These are phyloP conservation scores for Meleagris gallopavo DNA, from an alignment of 2,113 vertebrate species.

Conservation along the genomic window DNA sequence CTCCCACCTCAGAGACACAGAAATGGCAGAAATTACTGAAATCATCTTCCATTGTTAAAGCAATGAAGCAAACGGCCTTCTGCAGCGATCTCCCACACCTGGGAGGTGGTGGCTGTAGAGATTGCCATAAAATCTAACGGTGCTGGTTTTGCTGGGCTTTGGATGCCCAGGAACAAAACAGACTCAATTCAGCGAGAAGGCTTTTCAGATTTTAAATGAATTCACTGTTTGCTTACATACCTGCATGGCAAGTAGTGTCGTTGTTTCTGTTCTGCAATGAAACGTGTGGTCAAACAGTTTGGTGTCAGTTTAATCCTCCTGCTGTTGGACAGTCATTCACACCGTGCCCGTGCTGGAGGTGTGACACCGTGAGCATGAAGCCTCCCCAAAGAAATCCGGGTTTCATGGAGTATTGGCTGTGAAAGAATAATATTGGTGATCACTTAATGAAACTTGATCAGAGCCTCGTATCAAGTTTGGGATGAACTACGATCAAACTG, in stretches of 20 bases:
- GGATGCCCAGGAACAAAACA: background rate
- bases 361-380: background rate
- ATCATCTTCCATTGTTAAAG: background rate
- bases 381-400: conserved; percentile 11
- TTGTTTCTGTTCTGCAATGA: background rate
- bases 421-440: background rate
- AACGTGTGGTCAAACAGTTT: background rate
- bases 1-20: background rate
- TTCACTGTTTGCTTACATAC: background rate
- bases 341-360: background rate
- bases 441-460: background rate
- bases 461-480: background rate
- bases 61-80: fast-evolving
- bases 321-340: background rate
- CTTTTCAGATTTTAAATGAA: background rate
- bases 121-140: fast-evolving
- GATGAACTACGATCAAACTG: background rate
- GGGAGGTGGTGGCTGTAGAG: background rate
- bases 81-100: background rate
- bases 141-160: background rate
- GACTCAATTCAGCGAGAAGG: background rate
- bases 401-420: conserved; percentile 29
- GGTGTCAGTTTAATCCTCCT: background rate
- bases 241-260: background rate
- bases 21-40: background rate